Base-by-base conservation (phyloP, 1,140 invertebrate genomes). In the Tetragonula clypearis region DNA sequence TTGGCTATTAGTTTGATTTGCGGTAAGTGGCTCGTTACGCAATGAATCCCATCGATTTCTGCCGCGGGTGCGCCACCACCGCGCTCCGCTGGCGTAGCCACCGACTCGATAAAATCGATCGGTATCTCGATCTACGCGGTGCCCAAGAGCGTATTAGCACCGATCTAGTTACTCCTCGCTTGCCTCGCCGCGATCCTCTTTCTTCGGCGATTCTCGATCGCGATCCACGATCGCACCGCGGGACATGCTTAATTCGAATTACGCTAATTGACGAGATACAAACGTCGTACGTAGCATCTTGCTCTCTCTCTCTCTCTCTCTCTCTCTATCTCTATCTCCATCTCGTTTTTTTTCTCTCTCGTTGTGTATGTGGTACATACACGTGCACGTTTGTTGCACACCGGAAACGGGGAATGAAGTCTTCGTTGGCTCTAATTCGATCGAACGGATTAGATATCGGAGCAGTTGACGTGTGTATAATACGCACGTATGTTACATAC, bases 1-100 rank as follows among this genome's bases (percentile, higher is more conserved):
- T 92, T 84, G 91, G 86, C 91, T 89, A 92, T 92, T 90, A 88
- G 90, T 92, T 92, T 92, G 91, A 92, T 91, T 89, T 89, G 90
- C 91, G 84, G 90, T 91, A 90, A 92, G 87, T 91, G 90, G 88
- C 91, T 92, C 87, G 91, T 92, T 92, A 92, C 91, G 90, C 91
- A 92, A 92, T 88, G 91, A 89, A 92, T 90, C 89, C 91, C 91
- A 91, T 92, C 91, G 87, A 62, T 89, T 89, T 79, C 87, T 86
- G 84, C 84, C 87, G 68, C 78, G 85, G 80, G 80, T 69, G 53
- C 72, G 69, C 23, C 26, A 41, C 53, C 53, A 30, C 41, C 53
- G 68, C 41, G 41, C 41, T 49, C 41, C 41, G 41, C 41, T 69
- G 49, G 26, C 72, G 21, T 60, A 26, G 30, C 76, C 55, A 74